phyloP scores from a whole-genome alignment of 1,140 invertebrate genomes.

The Drosophila bifasciata region DNA sequence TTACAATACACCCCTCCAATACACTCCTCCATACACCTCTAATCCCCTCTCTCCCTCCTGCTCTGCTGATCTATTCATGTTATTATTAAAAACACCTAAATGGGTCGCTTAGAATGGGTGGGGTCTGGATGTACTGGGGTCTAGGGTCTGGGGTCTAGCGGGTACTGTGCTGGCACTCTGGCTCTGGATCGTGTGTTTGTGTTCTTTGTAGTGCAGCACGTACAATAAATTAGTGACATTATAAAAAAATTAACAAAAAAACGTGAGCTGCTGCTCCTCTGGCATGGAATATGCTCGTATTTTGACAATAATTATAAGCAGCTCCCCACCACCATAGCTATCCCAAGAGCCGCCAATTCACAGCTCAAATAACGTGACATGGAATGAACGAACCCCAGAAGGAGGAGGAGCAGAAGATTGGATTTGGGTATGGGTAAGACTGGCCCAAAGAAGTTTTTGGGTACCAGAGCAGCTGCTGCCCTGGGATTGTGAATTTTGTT shows the following conservation, averaged over 20 bases:
- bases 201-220: constrained; percentile 78
- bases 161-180: no score
- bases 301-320: constrained; percentile 74
- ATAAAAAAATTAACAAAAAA: constrained; percentile 73
- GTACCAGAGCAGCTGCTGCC: constrained; percentile 21
- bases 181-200: constrained; percentile 46
- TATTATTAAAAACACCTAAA: constrained; percentile 79
- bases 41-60: neutral
- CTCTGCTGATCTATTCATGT: constrained; percentile 48
- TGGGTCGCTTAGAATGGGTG: constrained; percentile 51
- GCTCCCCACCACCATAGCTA: constrained; percentile 17
- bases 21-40: neutral
- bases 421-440: no score
- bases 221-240: constrained; percentile 82
- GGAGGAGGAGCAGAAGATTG: neutral
- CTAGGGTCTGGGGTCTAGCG: no score
- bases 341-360: constrained; percentile 59
- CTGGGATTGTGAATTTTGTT: constrained; percentile 61
- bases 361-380: constrained; percentile 74
- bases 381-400: constrained; percentile 17
- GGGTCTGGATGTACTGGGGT: constrained; percentile 7
- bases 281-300: constrained; percentile 45
- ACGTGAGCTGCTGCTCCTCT: constrained; percentile 64
- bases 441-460: neutral
- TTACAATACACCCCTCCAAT: constrained; percentile 17